A percentile compares a stretch with the other conserved stretches of the same genome.
These are phyloP conservation scores for Volucella bombylans DNA, from an alignment of 2,888 invertebrate genomes.

Conservation along the genomic window DNA sequence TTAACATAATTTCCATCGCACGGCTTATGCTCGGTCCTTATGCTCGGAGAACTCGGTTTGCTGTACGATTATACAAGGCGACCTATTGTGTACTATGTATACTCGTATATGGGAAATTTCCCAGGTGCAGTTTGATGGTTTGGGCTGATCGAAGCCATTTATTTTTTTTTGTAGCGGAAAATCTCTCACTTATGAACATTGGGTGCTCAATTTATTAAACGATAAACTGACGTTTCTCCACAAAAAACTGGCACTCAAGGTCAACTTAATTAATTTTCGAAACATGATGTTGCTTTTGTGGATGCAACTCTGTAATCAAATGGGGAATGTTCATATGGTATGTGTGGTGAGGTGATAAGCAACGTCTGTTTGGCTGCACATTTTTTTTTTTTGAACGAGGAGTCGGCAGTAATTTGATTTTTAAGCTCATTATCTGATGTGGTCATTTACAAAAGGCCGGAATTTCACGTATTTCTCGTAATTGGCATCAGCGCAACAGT, in stretches of 20 bases:
- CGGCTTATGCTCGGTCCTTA: slow-evolving; percentile 41
- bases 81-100: background rate
- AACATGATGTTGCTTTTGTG: slow-evolving; percentile 41
- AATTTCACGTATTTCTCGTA: slow-evolving; percentile 31
- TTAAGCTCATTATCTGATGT: slow-evolving; percentile 47
- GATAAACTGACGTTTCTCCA: slow-evolving; percentile 27
- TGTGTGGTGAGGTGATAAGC: slow-evolving; percentile 41
- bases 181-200: slow-evolving; percentile 19
- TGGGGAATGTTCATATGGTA: background rate
- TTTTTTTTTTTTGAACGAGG: slow-evolving; percentile 32
- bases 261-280: slow-evolving; percentile 53
- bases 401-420: slow-evolving; percentile 50
- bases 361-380: background rate
- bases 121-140: slow-evolving; percentile 35
- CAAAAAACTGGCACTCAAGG: slow-evolving; percentile 30
- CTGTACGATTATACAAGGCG: background rate
- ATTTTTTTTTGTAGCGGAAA: background rate
- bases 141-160: background rate
- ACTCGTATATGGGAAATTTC: slow-evolving; percentile 13
- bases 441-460: slow-evolving; percentile 10
- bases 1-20: slow-evolving; percentile 53
- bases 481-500: slow-evolving; percentile 13
- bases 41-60: slow-evolving; percentile 43
- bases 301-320: slow-evolving; percentile 32
- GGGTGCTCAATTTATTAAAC: slow-evolving; percentile 31